Conservation (phyloP, 1,140 invertebrate genomes). For the Drosophila novamexicana region DNA sequence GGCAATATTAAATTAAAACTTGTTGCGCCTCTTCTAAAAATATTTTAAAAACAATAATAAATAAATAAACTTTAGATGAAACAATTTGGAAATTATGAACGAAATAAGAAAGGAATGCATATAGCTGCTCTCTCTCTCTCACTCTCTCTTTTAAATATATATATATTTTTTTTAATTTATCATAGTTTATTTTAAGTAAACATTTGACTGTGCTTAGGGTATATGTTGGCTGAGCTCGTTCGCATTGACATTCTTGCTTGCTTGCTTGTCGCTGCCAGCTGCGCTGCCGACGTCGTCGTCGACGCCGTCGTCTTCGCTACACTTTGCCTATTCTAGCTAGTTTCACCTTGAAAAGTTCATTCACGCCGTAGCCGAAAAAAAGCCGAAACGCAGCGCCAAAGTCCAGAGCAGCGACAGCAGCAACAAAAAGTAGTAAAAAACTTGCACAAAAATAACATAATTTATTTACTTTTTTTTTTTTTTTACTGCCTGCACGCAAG, state of each 20-base stretch:
- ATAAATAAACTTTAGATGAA: too few relatives aligned
- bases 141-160: too few relatives aligned
- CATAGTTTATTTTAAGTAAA: too few relatives aligned
- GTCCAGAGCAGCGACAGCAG: conserved; percentile 40
- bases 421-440: conserved; percentile 58
- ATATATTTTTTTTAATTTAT: too few relatives aligned
- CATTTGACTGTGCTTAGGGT: conserved; percentile 1
- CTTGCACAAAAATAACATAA: conserved; percentile 83
- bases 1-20: too few relatives aligned
- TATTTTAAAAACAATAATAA: too few relatives aligned
- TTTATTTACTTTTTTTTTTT: conserved; percentile 49
- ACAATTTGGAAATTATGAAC: too few relatives aligned
- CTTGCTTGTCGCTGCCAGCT: conserved; percentile 25
- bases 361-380: conserved; percentile 66
- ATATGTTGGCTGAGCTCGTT: background rate
- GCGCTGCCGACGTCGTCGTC: conserved; percentile 27
- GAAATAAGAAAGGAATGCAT: too few relatives aligned
- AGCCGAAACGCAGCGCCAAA: conserved; percentile 68
- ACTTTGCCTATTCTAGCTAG: conserved; percentile 80
- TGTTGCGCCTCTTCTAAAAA: too few relatives aligned
- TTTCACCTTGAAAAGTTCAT: conserved; percentile 84
- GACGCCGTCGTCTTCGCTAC: conserved; percentile 47
- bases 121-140: too few relatives aligned
- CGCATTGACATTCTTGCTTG: background rate
- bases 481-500: conserved; percentile 64